Evolutionary conservation across 2,113 vertebrate species (phyloP).

Genomic region (Poecilia latipinna): DNA sequence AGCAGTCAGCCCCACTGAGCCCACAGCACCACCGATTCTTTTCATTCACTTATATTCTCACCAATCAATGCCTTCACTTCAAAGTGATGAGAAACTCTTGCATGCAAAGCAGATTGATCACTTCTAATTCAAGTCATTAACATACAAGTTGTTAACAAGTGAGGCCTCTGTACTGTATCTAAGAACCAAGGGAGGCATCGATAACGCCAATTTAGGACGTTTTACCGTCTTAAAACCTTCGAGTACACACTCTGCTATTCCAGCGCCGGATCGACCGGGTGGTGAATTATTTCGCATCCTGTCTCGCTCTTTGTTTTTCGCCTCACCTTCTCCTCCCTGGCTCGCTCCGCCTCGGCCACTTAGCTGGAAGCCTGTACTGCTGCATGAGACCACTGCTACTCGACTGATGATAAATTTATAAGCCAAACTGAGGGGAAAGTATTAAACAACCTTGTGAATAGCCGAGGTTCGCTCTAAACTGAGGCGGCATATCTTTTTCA

Average conservation of each 20-base stretch:
- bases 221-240: conserved; percentile 72
- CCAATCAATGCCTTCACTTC: conserved; percentile 77
- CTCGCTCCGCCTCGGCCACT: conserved; percentile 59
- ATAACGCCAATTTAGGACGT: conserved; percentile 72
- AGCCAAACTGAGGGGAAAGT: conserved; percentile 78
- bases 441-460: conserved; percentile 78
- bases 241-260: conserved; percentile 47
- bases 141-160: conserved; percentile 84
- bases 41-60: conserved; percentile 77
- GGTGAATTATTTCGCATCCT: conserved; percentile 37
- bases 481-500: conserved; percentile 80
- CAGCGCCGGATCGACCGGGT: conserved; percentile 49
- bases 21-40: conserved; percentile 58
- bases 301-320: conserved; percentile 3
- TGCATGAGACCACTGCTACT: conserved; percentile 72
- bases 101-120: conserved; percentile 79
- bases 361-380: conserved; percentile 68
- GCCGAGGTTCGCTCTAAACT: conserved; percentile 68
- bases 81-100: conserved; percentile 75
- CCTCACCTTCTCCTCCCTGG: not conserved
- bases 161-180: conserved; percentile 76
- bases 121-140: conserved; percentile 81
- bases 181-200: conserved; percentile 73
- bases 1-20: conserved; percentile 39
- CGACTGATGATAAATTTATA: conserved; percentile 83